Evolutionary conservation across 2,113 vertebrate genomes (phyloP), one percentile per base, ranked within the genome.

Genomic region (Lates calcarifer): DNA sequence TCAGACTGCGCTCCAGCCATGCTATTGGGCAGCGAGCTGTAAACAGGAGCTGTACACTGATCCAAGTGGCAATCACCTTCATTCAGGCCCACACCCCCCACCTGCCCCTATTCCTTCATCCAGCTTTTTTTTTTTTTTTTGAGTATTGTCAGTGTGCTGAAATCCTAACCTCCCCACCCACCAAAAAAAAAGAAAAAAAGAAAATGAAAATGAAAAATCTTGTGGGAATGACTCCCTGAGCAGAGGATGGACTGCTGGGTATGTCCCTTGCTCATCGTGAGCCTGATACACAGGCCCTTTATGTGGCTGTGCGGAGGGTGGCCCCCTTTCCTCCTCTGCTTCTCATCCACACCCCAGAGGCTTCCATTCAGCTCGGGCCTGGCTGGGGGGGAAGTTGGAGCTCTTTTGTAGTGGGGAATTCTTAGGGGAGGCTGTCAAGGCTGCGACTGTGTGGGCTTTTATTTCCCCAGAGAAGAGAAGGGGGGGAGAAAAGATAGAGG

Each of bases 371-470:
- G 84, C 70, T 83, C 80, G 0, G 85, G 87, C 85, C 86, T 90
- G 89, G 84, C 89, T 88, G 83, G 90, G 93, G 84, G 90, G 91
- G 92, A 87, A 90, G 91, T 88, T 90, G 88, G 87, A 80, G 73
- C 85, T 88, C 90, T 92, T 95, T 95, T 95, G 93, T 94, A 74
- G 79, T 84, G 64, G 60, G 63, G 83, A 85, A 90, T 92, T 94
- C 92, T 94, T 92, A 92, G 90, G 89, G 91, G 91, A 92, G 84
- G 87, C 89, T 94, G 92, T 96, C 93, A 94, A 95, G 91, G 94
- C 95, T 90, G 90, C 69, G 89, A 95, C 94, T 95, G 95, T 95
- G 94, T 94, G 91, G 87, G 91, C 90, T 89, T 93, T 94, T 94
- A 91, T 90, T 94, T 92, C 87, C 77, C 73, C 47, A 80, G 84